phyloP scores from a whole-genome alignment of 2,888 invertebrate genomes.

The Drymonia ruficornis region DNA sequence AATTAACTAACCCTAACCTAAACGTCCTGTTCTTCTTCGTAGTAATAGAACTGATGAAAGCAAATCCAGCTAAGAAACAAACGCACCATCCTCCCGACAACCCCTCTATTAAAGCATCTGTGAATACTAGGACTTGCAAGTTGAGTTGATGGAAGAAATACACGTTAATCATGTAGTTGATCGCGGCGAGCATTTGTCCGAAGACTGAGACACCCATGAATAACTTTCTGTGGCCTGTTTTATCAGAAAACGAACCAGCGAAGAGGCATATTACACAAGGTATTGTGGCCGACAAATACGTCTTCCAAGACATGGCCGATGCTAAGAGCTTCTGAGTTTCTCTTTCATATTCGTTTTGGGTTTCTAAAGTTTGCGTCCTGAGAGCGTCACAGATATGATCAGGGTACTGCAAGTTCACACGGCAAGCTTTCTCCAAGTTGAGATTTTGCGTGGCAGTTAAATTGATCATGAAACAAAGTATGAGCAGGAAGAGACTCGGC shows the following conservation, averaged over 20 bases:
- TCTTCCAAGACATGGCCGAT: constrained; percentile 90
- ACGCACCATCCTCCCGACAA: constrained; percentile 93
- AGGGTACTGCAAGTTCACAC: constrained; percentile 90
- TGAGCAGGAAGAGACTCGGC: constrained; percentile 60
- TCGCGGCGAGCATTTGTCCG: constrained; percentile 88
- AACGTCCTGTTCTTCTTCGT: constrained; percentile 90
- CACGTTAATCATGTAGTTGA: constrained; percentile 90
- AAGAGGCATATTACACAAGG: constrained; percentile 91
- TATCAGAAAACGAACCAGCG: constrained; percentile 90
- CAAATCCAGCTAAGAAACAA: constrained; percentile 91
- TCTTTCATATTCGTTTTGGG: constrained; percentile 77
- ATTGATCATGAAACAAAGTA: constrained; percentile 70
- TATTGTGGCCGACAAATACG: constrained; percentile 90
- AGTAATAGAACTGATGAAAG: constrained; percentile 93
- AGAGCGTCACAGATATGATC: constrained; percentile 89
- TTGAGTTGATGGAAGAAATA: constrained; percentile 89
- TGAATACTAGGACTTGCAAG: constrained; percentile 89
- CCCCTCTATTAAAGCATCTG: constrained; percentile 90
- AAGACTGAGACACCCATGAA: constrained; percentile 89
- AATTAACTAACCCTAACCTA: constrained; percentile 93
- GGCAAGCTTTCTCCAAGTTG: constrained; percentile 92
- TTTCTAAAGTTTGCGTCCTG: constrained; percentile 86
- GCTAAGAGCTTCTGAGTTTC: constrained; percentile 88
- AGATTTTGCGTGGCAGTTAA: constrained; percentile 91
- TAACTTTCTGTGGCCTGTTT: constrained; percentile 87